Base-by-base conservation (phyloP, 30 jellyfish, hydroid and myxozoan genomes). In the Turritopsis dohrnii region DNA sequence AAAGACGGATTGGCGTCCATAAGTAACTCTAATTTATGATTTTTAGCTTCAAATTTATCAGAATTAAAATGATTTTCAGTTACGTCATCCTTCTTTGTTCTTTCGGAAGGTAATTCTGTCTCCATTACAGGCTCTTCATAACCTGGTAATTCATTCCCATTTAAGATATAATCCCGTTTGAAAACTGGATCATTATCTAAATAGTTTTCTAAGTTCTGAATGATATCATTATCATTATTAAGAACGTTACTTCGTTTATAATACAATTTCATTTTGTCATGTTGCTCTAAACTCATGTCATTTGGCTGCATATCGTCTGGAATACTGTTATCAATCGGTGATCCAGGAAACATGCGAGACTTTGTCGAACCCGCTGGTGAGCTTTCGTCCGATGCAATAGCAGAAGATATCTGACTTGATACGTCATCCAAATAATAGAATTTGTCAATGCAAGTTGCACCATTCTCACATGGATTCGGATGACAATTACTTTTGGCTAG, bases 391-490 rank as follows among this genome's bases (percentile, higher is more conserved):
- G 71, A 30, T 17, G 41, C 28, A 13, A 21, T 0, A n/a, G 77
- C 30, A 9, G 77, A 16, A 41, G 60, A 41, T 41, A 41, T 13
- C 19, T 69, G 31, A 27, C 19, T 23, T 27, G 8, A 23, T n/a
- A 27, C 1, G 13, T 76, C 84, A 24, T 79, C 94, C 75, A 93
- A 81, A 83, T 72, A 93, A 54, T 88, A 92, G 66, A 74, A 93
- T 54, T 86, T 88, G 88, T 93, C 98, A 65, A 80, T 69, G 77
- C 98, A 93, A 25, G 72, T 79, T 24, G 95, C 98, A 23, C 90
- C 96, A 72, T 93, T 93, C 75, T 93, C 98, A 82, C 98, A 93
- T 5, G 98, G 98, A 80, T 93, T 93, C 7, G 98, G 98, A 79
- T 93, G 98, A 65, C 98, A 93, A 9, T 79, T 93, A 53, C 96